Evolutionary conservation across 2,888 invertebrate species (phyloP).

Genomic region (Orthosia gracilis): DNA sequence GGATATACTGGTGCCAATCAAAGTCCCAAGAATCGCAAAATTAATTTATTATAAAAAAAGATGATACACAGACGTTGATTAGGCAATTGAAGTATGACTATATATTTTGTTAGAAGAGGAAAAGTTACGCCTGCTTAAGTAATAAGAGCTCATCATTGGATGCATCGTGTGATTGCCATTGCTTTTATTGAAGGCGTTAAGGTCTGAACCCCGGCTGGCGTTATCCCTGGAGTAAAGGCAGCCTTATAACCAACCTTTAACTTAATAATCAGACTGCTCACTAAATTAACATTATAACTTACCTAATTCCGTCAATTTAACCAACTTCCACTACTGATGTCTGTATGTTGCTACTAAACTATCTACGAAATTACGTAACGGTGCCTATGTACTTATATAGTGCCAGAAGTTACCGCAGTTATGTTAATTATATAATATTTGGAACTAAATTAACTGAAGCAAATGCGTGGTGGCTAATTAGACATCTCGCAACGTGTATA

Average conservation of each 20-base stretch:
- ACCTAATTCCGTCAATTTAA: conserved; percentile 36
- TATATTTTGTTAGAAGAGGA: no score
- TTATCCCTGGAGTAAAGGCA: conserved; percentile 11
- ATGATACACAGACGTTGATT: no score
- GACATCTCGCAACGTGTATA: conserved; percentile 69
- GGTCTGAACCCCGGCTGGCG: no score
- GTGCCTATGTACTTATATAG: conserved; percentile 6
- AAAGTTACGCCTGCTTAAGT: no score
- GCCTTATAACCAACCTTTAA: neutral
- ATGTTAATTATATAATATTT: conserved; percentile 70
- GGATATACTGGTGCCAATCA: no score
- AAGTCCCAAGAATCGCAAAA: no score
- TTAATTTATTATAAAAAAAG: no score
- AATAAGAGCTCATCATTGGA: no score
- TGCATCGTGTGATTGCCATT: no score
- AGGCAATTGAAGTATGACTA: no score
- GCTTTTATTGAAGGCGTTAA: no score
- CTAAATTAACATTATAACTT: conserved; percentile 33
- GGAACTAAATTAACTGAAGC: conserved; percentile 73
- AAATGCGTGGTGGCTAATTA: conserved; percentile 73
- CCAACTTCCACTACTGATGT: conserved; percentile 18
- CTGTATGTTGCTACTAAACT: conserved; percentile 27
- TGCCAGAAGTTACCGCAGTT: conserved; percentile 50
- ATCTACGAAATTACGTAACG: conserved; percentile 27
- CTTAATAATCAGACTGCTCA: neutral